Evolutionary conservation across 35 echinoderm and acorn worm genomes (phyloP).

Genomic region (Heliocidaris erythrogramma): DNA sequence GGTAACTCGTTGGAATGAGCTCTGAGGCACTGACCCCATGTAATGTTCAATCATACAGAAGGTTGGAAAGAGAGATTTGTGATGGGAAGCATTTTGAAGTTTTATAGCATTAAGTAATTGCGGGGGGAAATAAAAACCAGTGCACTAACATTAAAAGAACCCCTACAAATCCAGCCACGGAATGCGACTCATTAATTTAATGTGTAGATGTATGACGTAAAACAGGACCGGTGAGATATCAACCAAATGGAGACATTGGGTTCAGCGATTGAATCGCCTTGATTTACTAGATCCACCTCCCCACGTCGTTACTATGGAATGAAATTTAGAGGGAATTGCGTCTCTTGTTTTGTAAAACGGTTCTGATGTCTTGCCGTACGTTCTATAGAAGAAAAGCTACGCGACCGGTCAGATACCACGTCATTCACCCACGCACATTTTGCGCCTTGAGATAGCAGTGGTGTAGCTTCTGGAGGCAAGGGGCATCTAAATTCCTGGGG

Average conservation of each 20-base stretch:
- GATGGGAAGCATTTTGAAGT: not conserved
- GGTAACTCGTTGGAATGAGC: not conserved
- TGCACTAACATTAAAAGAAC: not conserved
- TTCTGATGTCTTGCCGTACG: not conserved
- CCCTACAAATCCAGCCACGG: not conserved
- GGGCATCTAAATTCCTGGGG: too few species aligned
- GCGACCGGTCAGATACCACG: not conserved
- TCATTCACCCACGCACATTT: conserved; percentile 9
- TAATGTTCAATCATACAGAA: not conserved
- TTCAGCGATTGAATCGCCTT: not conserved
- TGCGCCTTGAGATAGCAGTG: not conserved
- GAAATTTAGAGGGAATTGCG: not conserved
- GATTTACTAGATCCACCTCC: not conserved
- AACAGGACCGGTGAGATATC: not conserved
- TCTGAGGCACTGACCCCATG: not conserved
- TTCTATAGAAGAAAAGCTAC: not conserved
- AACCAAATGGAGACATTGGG: not conserved
- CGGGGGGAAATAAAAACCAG: not conserved
- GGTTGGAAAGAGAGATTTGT: conserved; percentile 1
- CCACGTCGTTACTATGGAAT: not conserved
- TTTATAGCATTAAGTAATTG: conserved; percentile 42
- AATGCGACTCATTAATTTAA: conserved; percentile 1
- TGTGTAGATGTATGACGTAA: not conserved
- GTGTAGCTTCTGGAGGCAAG: too few species aligned
- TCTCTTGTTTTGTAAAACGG: not conserved